Percentiles rank a stretch among this genome's conserved stretches.
phyloP scores from a whole-genome alignment of 2,888 invertebrate species.

The Trichopria drosophilae region DNA sequence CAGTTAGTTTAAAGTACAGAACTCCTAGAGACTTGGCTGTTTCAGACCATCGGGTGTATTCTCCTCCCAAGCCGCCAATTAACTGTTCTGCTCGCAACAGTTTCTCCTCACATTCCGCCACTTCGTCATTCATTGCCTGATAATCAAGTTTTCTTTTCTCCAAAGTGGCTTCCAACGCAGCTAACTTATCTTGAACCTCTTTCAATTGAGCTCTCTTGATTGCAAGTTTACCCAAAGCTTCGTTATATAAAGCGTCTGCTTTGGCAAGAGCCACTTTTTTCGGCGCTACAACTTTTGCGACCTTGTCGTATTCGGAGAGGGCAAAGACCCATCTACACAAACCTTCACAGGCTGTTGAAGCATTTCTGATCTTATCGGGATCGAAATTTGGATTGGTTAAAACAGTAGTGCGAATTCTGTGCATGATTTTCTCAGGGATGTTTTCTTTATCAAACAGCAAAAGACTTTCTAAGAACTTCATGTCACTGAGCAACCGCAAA shows the following conservation, averaged over 20 bases:
- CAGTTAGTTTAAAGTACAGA: constrained; percentile 73
- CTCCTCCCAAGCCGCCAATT: constrained; percentile 89
- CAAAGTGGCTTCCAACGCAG: constrained; percentile 72
- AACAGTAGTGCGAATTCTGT: constrained; percentile 79
- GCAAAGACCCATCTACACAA: constrained; percentile 95
- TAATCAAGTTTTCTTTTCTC: constrained; percentile 69
- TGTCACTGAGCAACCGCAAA: constrained; percentile 83
- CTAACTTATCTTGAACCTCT: constrained; percentile 71
- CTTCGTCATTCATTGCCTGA: constrained; percentile 78
- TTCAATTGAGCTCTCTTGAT: constrained; percentile 75
- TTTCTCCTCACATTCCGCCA: constrained; percentile 84
- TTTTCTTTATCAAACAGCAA: constrained; percentile 91
- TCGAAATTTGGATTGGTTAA: constrained; percentile 85
- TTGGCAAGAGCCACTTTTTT: constrained; percentile 85
- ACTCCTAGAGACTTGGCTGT: constrained; percentile 73
- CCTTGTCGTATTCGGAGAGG: constrained; percentile 90
- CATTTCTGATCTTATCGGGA: constrained; percentile 84
- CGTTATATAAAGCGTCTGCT: constrained; percentile 79
- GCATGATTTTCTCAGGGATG: constrained; percentile 81
- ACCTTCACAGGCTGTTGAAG: constrained; percentile 89
- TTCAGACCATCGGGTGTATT: constrained; percentile 84
- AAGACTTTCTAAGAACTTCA: constrained; percentile 87
- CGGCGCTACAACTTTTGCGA: constrained; percentile 89
- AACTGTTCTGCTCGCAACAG: constrained; percentile 87
- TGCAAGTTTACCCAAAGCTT: constrained; percentile 76